phyloP scores from a whole-genome alignment of 2,113 vertebrate species.

The Poicephalus meyeri region DNA sequence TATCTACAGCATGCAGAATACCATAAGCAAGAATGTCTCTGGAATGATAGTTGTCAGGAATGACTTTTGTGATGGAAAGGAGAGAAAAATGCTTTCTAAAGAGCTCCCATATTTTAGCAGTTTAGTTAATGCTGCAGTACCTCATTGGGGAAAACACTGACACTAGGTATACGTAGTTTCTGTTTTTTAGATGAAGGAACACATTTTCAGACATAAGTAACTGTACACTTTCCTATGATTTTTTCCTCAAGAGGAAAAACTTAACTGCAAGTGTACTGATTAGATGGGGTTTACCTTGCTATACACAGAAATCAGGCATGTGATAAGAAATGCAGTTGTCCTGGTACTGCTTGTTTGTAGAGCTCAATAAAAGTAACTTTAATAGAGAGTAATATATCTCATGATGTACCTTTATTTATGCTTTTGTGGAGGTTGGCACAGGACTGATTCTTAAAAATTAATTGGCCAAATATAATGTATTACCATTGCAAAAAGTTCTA shows the following conservation, averaged over 20 bases:
- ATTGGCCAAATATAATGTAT: background rate
- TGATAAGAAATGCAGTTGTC: background rate
- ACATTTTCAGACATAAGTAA: background rate
- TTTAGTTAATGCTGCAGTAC: background rate
- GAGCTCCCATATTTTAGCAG: background rate
- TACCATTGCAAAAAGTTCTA: background rate
- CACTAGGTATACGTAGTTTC: background rate
- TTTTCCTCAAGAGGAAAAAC: background rate
- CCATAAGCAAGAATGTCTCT: background rate
- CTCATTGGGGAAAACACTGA: background rate
- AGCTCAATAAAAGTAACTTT: background rate
- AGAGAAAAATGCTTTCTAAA: background rate
- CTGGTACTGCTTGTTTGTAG: background rate
- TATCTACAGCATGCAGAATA: background rate
- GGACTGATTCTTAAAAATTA: background rate
- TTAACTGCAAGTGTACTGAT: background rate
- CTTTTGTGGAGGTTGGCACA: background rate
- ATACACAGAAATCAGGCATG: background rate
- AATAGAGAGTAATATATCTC: background rate
- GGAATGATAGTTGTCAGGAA: background rate
- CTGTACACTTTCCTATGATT: background rate
- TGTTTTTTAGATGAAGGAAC: background rate
- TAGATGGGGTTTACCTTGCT: background rate
- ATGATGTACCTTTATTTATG: background rate
- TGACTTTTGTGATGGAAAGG: background rate